Conservation (phyloP, 2,888 invertebrate species). For the Gortyna flavago region DNA sequence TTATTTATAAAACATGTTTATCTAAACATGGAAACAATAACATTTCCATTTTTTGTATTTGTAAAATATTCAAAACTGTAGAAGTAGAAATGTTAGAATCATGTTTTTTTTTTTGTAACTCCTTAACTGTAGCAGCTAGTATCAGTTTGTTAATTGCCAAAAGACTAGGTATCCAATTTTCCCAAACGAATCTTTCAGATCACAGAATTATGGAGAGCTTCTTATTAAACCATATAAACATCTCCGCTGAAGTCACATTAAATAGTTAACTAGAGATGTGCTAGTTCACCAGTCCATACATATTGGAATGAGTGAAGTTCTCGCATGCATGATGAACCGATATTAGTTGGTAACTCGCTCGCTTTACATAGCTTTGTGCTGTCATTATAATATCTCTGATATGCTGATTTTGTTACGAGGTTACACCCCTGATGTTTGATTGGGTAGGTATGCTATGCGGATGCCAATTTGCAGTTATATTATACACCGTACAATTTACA, state of each 20-base stretch:
- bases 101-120: neutral
- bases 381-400: conserved; percentile 83
- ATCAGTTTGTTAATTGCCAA: neutral
- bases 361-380: conserved; percentile 82
- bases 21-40: conserved; percentile 21
- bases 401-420: conserved; percentile 74
- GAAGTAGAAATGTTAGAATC: neutral
- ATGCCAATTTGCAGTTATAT: conserved; percentile 32
- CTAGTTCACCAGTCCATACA: conserved; percentile 25
- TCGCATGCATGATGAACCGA: conserved; percentile 84
- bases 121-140: neutral
- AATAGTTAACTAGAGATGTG: conserved; percentile 18
- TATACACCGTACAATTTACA: neutral
- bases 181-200: neutral
- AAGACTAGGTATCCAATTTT: neutral
- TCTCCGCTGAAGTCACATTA: conserved; percentile 12
- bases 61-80: conserved; percentile 28
- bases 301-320: conserved; percentile 73
- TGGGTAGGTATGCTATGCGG: conserved; percentile 2
- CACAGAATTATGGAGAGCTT: neutral
- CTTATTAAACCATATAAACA: conserved; percentile 4
- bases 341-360: conserved; percentile 82
- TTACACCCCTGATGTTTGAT: conserved; percentile 41
- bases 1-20: conserved; percentile 31
- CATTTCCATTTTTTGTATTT: neutral